Conservation (phyloP, 1,140 invertebrate species). For the Drosophila kepulauana region DNA sequence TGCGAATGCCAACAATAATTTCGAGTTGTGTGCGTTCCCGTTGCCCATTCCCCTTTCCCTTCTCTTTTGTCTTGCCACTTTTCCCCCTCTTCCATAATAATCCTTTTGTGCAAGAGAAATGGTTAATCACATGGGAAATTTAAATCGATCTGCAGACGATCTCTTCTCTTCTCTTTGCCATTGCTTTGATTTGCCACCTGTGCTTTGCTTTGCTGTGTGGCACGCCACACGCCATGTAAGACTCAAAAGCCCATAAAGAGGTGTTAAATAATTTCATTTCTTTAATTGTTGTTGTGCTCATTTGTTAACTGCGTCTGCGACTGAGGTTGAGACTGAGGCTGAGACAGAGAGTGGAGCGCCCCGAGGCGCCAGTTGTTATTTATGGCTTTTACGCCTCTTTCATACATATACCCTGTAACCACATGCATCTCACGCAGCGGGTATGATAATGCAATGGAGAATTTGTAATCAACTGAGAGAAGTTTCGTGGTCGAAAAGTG, state of each 20-base stretch:
- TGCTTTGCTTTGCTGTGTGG: conserved; percentile 14
- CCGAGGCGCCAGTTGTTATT: conserved; percentile 43
- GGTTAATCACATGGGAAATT: not conserved
- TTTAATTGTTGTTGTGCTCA: conserved; percentile 11
- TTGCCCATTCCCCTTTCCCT: not conserved
- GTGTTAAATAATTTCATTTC: conserved; percentile 70
- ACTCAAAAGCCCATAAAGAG: conserved; percentile 41
- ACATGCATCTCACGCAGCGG: not conserved
- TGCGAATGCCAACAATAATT: conserved; percentile 25
- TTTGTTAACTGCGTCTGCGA: conserved; percentile 26
- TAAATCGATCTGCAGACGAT: not conserved
- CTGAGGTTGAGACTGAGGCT: too few relatives aligned
- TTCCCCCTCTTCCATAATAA: not conserved
- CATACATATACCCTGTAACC: conserved; percentile 25
- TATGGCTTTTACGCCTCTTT: conserved; percentile 47
- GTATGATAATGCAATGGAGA: not conserved
- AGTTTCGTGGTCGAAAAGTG: too few relatives aligned
- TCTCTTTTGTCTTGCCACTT: too few relatives aligned
- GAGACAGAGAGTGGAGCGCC: conserved; percentile 4
- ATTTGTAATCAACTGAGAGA: too few relatives aligned
- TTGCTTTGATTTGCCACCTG: conserved; percentile 2
- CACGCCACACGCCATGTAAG: conserved; percentile 20
- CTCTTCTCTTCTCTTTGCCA: not conserved
- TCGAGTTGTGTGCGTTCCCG: conserved; percentile 36
- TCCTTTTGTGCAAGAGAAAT: not conserved